Percentiles rank a stretch among this genome's conserved stretches.
These are phyloP conservation scores for Oreohelix idahoensis DNA, from an alignment of 1,140 invertebrate genomes.

Conservation along the genomic window DNA sequence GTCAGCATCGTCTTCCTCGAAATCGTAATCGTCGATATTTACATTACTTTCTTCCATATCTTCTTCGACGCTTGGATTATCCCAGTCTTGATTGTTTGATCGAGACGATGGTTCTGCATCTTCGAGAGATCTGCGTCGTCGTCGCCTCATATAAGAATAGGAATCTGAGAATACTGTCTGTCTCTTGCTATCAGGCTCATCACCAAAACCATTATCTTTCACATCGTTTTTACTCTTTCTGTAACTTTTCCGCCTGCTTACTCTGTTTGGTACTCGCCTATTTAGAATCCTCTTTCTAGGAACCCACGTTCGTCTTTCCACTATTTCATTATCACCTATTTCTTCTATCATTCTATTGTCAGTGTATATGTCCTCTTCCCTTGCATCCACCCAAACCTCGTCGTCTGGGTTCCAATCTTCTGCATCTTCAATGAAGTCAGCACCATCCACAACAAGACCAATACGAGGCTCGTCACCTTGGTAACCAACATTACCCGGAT, in stretches of 20 bases:
- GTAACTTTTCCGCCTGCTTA: slow-evolving; percentile 17
- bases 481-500: slow-evolving; percentile 14
- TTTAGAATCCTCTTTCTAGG: slow-evolving; percentile 29
- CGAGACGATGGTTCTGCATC: slow-evolving; percentile 3
- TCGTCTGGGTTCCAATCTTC: not conserved
- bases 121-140: slow-evolving; percentile 33
- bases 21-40: not conserved
- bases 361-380: slow-evolving; percentile 1
- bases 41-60: not conserved
- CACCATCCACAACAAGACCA: slow-evolving; percentile 36
- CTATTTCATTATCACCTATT: slow-evolving; percentile 41
- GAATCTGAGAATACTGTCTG: not conserved
- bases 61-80: not conserved
- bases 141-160: slow-evolving; percentile 42
- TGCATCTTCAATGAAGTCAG: slow-evolving; percentile 27
- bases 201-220: not conserved
- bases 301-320: slow-evolving; percentile 30
- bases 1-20: not conserved
- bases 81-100: not conserved
- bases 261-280: not conserved
- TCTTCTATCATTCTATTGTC: slow-evolving; percentile 37
- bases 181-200: not conserved
- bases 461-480: slow-evolving; percentile 33
- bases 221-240: slow-evolving; percentile 9
- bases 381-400: slow-evolving; percentile 4